Base-by-base conservation (phyloP, 2,888 invertebrate species). In the Eupeodes latifasciatus region DNA sequence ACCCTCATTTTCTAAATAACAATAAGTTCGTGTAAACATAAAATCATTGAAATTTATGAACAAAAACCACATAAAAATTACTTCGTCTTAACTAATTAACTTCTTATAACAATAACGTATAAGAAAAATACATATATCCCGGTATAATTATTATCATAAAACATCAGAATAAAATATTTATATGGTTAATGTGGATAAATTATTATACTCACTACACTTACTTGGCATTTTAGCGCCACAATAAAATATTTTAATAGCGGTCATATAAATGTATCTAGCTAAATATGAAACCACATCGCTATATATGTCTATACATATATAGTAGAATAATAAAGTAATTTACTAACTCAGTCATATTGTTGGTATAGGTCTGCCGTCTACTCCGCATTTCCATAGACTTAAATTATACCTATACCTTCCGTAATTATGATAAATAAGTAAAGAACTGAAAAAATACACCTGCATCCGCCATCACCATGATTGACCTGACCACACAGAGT, bases 401-500 rank as follows among this genome's bases (percentile, higher is more conserved):
- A 36, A 67, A 40, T 5, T 40, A 40, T 40, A 40, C 40, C 40
- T 61, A 16, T 4, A 62, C 40, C 27, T 27, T 27, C 27, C 62
- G 27, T 36, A 75, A 76, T 81, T 81, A 69, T 55, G 16, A 19
- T 16, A 16, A 19, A 69, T 12, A 49, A 49, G 9, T 51, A 16
- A 51, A 10, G 34, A 67, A 27, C 4, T 10, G 51, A 55, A 36
- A 59, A 76, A 47, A 84, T 79, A 62, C 84, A 84, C 79, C 84
- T 84, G 84, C 84, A 84, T 84, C 79, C 78, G 76, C 62, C 57
- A 16, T 62, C 51, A 16, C 55, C 19, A 64, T 47, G 47, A 64
- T 44, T 44, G 66, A 67, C 67, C 67, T 67, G 84, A 75, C 84
- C 84, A 80, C 84, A 84, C 84, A 80, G 69, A 74, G 75, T 69